Evolutionary conservation across 2,888 invertebrate species (phyloP).

Genomic region (Pelosia muscerda): DNA sequence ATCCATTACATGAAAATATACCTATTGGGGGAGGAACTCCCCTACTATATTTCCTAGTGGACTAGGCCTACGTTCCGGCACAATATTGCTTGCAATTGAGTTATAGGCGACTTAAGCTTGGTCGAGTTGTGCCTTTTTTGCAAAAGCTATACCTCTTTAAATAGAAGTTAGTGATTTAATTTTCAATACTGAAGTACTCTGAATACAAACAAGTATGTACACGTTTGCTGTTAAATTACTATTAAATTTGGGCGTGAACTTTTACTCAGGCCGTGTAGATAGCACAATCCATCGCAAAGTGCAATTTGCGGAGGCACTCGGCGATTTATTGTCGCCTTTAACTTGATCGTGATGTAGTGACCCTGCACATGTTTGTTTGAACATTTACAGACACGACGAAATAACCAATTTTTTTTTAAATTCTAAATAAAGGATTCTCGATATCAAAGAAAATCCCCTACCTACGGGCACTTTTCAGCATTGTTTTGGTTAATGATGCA

Average conservation of each 20-base stretch:
- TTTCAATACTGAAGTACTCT: not conserved
- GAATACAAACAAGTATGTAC: not conserved
- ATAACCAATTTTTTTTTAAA: not conserved
- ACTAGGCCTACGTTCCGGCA: too few relatives aligned
- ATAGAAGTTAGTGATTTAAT: not conserved
- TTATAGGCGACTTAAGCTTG: not conserved
- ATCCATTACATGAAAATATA: too few relatives aligned
- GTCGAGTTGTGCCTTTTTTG: not conserved
- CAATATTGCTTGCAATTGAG: not conserved
- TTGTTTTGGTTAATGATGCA: not conserved
- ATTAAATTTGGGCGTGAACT: constrained; percentile 12
- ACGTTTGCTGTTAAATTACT: not conserved
- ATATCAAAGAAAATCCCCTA: not conserved
- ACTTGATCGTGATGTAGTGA: constrained; percentile 64
- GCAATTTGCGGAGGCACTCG: constrained; percentile 56
- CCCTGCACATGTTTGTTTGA: constrained; percentile 30
- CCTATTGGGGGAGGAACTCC: too few relatives aligned
- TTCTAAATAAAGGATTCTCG: not conserved
- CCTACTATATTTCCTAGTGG: too few relatives aligned
- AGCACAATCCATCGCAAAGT: constrained; percentile 49
- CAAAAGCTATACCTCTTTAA: not conserved
- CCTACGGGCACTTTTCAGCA: not conserved
- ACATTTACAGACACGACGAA: constrained; percentile 17
- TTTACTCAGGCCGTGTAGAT: constrained; percentile 11
- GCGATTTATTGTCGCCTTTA: constrained; percentile 67